Evolutionary conservation across 2,797 vertebrate genomes (phyloP).

Genomic region (Galaxias olidus): DNA sequence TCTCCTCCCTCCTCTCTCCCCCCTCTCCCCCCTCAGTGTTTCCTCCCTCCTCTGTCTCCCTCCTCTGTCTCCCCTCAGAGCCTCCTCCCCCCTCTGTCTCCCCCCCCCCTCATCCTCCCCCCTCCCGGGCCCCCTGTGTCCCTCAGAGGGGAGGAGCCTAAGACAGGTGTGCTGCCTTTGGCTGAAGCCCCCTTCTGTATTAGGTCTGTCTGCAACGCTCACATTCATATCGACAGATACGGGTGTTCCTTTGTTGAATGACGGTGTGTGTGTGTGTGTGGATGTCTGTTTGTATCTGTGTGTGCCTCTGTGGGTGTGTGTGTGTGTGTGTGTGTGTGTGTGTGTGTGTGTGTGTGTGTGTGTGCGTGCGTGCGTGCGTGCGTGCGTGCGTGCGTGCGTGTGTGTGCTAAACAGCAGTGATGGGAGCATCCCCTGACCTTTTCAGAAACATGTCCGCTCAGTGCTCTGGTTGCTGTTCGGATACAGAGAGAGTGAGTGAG

Average conservation of each 20-base stretch:
- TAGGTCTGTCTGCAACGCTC: neutral
- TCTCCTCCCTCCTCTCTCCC: neutral
- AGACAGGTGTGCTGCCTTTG: constrained; percentile 42
- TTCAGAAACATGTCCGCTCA: constrained; percentile 31
- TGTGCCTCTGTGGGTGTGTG: constrained; percentile 31
- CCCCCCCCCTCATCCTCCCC: neutral
- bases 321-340: constrained; percentile 27
- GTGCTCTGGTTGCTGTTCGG: constrained; percentile 33
- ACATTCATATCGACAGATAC: neutral
- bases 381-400: too few species aligned
- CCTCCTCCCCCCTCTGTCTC: neutral
- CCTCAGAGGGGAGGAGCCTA: neutral
- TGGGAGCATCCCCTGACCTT: constrained; percentile 37
- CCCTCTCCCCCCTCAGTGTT: too few species aligned
- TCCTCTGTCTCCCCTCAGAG: too few species aligned
- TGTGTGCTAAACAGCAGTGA: constrained; percentile 25
- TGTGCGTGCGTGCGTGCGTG: constrained; percentile 27
- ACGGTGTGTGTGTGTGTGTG: constrained; percentile 29
- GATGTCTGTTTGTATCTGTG: constrained; percentile 22
- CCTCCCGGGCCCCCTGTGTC: neutral
- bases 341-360: constrained; percentile 22
- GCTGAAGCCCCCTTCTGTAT: neutral
- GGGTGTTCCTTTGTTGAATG: constrained; percentile 4
- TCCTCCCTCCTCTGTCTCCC: neutral
- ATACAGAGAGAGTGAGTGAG: constrained; percentile 12